Base-by-base conservation (phyloP, 2,113 vertebrate species). In the Ammodytes dubius region DNA sequence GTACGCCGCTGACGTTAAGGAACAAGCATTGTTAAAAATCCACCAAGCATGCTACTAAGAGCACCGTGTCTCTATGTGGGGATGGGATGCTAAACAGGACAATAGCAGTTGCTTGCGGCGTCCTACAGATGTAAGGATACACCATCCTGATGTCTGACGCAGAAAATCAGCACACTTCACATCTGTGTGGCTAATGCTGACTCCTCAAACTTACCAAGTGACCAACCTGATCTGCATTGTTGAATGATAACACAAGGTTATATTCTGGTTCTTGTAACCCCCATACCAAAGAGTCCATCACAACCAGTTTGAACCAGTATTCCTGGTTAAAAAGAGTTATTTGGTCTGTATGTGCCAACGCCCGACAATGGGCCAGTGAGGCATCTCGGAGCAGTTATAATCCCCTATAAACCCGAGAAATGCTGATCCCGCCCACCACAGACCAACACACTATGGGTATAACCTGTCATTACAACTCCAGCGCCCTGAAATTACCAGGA, bases 391-490 rank as follows among this genome's bases (percentile, higher is more conserved):
- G 73, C 53, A 77, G 74, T 88, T 88, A 79, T 88, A 89, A 90
- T 91, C 83, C 89, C 74, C 89, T 82, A 91, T 90, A 91, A 94
- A 93, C 61, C 61, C 43, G 53, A 88, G 84, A 92, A 93, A 93
- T 64, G 76, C 83, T 85, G 90, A 93, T 92, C 91, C 90, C 89
- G 57, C 90, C 91, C 92, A 92, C 94, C 93, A 86, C 95, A 95
- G 89, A 92, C 93, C 92, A 85, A 89, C 79, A 80, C 88, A 85
- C 90, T 82, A 59, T 70, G 87, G 85, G 82, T 77, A 90, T 82
- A 94, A 93, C 90, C 94, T 95, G 88, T 95, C 93, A 95, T 95
- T 94, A 94, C 79, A 91, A 86, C 83, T 88, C 70, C 74, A 52
- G 50, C 72, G 88, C 88, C 89, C 92, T 92, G 89, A 94, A 95